Percentiles rank a stretch among this genome's conserved stretches.
Conservation (phyloP, 2,113 vertebrate species). For the Delphinapterus leucas region DNA sequence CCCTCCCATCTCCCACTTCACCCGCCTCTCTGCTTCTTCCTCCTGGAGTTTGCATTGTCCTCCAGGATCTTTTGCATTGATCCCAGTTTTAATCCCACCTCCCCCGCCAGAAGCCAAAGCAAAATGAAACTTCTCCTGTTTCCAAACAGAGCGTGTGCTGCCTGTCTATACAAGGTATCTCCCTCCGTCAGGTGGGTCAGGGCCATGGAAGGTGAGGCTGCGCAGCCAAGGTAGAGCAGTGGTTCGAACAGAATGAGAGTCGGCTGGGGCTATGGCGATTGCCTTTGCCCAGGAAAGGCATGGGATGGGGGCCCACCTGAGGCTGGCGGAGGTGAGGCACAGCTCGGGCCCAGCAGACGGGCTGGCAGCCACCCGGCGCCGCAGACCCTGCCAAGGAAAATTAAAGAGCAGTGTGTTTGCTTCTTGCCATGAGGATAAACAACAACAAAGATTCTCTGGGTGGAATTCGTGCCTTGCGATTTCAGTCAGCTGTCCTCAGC, state of each 20-base stretch:
- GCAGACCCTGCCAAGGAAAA: constrained; percentile 75
- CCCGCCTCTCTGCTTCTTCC: constrained; percentile 53
- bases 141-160: constrained; percentile 66
- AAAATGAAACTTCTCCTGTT: constrained; percentile 76
- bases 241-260: constrained; percentile 59
- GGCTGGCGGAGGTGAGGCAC: background rate
- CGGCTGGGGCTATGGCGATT: background rate
- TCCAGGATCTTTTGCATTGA: constrained; percentile 69
- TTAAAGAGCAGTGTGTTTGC: constrained; percentile 73
- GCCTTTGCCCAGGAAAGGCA: constrained; percentile 52
- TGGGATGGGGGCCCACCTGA: constrained; percentile 67
- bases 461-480: constrained; percentile 65
- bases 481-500: constrained; percentile 68
- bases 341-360: background rate
- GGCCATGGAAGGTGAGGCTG: constrained; percentile 73
- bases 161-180: constrained; percentile 81
- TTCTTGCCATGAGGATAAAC: constrained; percentile 72
- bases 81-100: constrained; percentile 55
- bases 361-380: constrained; percentile 59
- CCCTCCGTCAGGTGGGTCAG: constrained; percentile 74
- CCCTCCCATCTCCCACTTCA: constrained; percentile 50
- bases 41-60: constrained; percentile 75
- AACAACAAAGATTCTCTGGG: constrained; percentile 51
- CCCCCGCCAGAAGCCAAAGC: constrained; percentile 69
- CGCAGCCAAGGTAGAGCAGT: constrained; percentile 72